Conservation (phyloP, 1,140 invertebrate species). For the Druon quercuslanigerum region DNA sequence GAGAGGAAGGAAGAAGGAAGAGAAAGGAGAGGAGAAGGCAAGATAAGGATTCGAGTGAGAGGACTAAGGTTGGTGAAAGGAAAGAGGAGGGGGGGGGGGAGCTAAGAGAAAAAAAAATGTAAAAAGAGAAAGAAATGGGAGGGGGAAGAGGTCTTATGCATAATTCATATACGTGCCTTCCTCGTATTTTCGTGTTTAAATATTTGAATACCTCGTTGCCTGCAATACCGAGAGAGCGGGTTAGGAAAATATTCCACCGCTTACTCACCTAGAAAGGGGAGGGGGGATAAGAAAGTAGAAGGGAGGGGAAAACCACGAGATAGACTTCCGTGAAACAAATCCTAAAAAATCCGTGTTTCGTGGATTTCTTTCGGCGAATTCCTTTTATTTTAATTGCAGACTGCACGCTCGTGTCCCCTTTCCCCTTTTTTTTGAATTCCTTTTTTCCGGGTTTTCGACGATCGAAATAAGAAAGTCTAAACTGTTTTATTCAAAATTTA, state of each 20-base stretch:
- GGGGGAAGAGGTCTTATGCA: slow-evolving; percentile 65
- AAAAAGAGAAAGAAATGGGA: slow-evolving; percentile 38
- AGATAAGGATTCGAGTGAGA: slow-evolving; percentile 42
- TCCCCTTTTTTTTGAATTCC: no score
- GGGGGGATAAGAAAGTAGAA: neutral
- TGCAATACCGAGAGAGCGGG: slow-evolving; percentile 55
- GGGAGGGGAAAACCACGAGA: neutral
- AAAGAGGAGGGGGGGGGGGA: slow-evolving; percentile 43
- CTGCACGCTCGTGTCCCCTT: no score
- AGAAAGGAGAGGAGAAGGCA: slow-evolving; percentile 29
- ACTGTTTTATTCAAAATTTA: no score
- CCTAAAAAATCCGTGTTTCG: no score
- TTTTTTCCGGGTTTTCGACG: no score
- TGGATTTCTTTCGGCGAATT: no score
- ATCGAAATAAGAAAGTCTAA: no score
- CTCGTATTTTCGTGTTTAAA: slow-evolving; percentile 73
- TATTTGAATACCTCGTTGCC: slow-evolving; percentile 72
- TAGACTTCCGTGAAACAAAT: no score
- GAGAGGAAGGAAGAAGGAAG: slow-evolving; percentile 38
- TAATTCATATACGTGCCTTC: slow-evolving; percentile 69
- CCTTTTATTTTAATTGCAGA: no score
- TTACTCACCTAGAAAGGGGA: neutral
- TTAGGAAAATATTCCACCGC: slow-evolving; percentile 46
- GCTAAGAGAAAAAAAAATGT: slow-evolving; percentile 44
- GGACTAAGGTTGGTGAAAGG: slow-evolving; percentile 38